A percentile compares a stretch with the other conserved stretches of the same genome.
phyloP scores from a whole-genome alignment of 1,140 invertebrate species.

The Drosophila ercepeae region DNA sequence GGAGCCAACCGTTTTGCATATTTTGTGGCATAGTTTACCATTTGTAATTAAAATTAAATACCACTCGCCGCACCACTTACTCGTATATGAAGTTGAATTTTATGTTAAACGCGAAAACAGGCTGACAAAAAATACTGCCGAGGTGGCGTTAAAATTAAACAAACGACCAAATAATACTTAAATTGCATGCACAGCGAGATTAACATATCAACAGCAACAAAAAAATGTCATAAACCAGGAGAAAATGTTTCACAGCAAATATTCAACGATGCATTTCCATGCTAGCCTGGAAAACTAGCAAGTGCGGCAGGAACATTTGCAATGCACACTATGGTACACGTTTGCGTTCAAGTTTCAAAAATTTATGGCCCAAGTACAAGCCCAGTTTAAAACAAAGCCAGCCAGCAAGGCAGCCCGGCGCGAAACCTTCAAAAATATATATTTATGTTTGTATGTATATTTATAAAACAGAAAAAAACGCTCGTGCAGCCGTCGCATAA shows the following conservation, averaged over 20 bases:
- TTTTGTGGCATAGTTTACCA: slow-evolving; percentile 53
- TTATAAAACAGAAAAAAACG: slow-evolving; percentile 17
- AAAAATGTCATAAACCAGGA: slow-evolving; percentile 42
- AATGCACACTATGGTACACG: slow-evolving; percentile 43
- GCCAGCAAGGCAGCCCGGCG: slow-evolving; percentile 30
- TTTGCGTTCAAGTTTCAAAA: slow-evolving; percentile 70
- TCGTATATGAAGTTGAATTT: slow-evolving; percentile 35
- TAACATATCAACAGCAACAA: slow-evolving; percentile 72
- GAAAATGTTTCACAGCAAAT: slow-evolving; percentile 66
- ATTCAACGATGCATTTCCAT: slow-evolving; percentile 60
- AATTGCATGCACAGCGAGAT: slow-evolving; percentile 71
- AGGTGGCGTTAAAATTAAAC: slow-evolving; percentile 49
- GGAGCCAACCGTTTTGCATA: slow-evolving; percentile 30
- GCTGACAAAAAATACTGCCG: slow-evolving; percentile 29
- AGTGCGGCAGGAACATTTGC: slow-evolving; percentile 18
- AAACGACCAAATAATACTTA: slow-evolving; percentile 67
- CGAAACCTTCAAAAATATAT: slow-evolving; percentile 32
- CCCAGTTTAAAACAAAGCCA: slow-evolving; percentile 47
- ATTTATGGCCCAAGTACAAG: slow-evolving; percentile 72
- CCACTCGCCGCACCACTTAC: background rate
- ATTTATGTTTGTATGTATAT: slow-evolving; percentile 2
- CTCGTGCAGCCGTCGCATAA: slow-evolving; percentile 69
- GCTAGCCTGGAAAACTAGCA: background rate
- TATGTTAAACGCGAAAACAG: slow-evolving; percentile 7
- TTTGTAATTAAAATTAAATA: slow-evolving; percentile 64